phyloP scores from a whole-genome alignment of 1,140 invertebrate species.

The Drosophila mojavensis region DNA sequence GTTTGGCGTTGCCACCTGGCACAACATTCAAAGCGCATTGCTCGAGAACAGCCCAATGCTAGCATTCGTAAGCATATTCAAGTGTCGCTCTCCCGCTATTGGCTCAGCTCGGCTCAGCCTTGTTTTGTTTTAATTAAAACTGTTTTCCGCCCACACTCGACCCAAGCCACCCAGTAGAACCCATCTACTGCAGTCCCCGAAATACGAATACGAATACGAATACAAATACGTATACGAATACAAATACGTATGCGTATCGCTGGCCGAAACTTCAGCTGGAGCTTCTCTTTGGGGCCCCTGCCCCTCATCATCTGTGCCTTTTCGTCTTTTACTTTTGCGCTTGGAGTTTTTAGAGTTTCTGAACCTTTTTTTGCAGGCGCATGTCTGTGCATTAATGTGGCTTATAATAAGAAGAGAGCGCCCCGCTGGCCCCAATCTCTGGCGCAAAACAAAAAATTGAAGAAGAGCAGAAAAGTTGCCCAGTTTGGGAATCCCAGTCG shows the following conservation, averaged over 20 bases:
- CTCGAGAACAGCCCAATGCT: too few species aligned
- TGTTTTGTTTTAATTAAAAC: constrained; percentile 81
- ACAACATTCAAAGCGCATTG: neutral
- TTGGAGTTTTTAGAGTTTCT: constrained; percentile 35
- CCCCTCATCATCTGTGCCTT: constrained; percentile 35
- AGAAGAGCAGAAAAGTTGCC: constrained; percentile 49
- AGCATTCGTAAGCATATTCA: neutral
- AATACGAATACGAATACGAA: neutral
- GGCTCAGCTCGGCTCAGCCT: constrained; percentile 26
- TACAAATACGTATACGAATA: neutral
- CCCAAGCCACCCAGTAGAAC: neutral
- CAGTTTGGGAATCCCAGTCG: constrained; percentile 38
- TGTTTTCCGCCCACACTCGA: constrained; percentile 59
- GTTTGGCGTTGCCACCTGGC: constrained; percentile 3
- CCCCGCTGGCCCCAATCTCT: neutral
- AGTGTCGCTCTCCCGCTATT: constrained; percentile 31
- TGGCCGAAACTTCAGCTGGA: constrained; percentile 14
- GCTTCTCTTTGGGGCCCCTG: neutral
- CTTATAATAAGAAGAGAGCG: constrained; percentile 69
- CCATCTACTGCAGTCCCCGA: neutral
- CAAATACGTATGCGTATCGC: neutral
- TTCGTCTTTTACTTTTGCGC: constrained; percentile 48
- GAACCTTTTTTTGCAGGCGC: constrained; percentile 62
- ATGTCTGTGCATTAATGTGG: constrained; percentile 81
- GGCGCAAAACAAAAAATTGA: constrained; percentile 9